These are phyloP conservation scores for Rutpela maculata DNA, from an alignment of 2,888 invertebrate genomes.

Conservation along the genomic window DNA sequence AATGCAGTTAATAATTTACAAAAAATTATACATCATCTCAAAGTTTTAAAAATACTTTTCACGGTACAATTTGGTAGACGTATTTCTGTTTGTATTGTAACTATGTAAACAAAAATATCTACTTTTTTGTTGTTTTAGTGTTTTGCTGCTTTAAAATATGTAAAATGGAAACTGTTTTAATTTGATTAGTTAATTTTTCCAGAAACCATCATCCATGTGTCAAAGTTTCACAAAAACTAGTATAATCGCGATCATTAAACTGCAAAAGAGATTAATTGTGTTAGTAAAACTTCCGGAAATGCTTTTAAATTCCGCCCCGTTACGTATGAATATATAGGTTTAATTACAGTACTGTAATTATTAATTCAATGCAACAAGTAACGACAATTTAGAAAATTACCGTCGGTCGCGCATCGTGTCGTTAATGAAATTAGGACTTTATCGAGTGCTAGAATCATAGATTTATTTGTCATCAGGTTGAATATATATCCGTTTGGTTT, in stretches of 20 bases:
- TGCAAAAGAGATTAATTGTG: not conserved
- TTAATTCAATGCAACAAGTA: conserved; percentile 20
- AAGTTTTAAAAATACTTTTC: too few species aligned
- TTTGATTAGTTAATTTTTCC: too few species aligned
- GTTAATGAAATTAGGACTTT: not conserved
- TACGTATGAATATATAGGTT: conserved; percentile 7
- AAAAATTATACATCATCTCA: too few species aligned
- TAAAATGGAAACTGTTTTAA: too few species aligned
- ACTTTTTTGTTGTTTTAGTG: too few species aligned
- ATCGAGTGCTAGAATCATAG: not conserved
- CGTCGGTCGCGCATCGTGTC: not conserved
- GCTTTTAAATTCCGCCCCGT: not conserved
- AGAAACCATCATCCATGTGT: too few species aligned
- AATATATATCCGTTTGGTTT: not conserved
- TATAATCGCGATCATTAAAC: not conserved
- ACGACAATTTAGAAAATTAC: conserved; percentile 29
- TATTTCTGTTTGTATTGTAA: too few species aligned
- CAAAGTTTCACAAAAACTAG: too few species aligned
- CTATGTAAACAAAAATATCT: too few species aligned
- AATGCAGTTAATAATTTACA: too few species aligned
- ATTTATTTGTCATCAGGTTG: not conserved
- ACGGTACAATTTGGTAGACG: too few species aligned
- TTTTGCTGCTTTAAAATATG: too few species aligned
- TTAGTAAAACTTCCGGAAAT: conserved; percentile 3
- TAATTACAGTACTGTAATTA: conserved; percentile 16